A percentile compares a stretch with the other conserved stretches of the same genome.
Evolutionary conservation across 2,888 invertebrate genomes (phyloP).

Genomic region (Isoperla grammatica): DNA sequence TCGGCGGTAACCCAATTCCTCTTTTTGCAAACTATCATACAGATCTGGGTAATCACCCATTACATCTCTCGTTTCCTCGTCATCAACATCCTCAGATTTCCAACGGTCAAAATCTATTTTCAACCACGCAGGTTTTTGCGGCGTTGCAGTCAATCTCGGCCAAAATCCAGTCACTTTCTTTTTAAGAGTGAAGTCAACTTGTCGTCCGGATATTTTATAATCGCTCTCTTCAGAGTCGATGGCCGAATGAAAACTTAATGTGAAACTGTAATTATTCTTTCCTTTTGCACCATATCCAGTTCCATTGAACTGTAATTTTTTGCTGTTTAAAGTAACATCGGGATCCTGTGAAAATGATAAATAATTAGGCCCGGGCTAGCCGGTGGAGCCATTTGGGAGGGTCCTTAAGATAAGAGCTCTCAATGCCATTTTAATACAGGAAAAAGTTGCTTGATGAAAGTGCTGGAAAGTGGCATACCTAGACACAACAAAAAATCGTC

Average conservation of each 20-base stretch:
- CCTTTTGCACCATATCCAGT: conserved; percentile 77
- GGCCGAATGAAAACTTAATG: conserved; percentile 61
- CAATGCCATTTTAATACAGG: too few relatives aligned
- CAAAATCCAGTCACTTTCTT: conserved; percentile 70
- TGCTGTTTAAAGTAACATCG: conserved; percentile 58
- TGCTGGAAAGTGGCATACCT: too few relatives aligned
- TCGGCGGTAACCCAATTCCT: conserved; percentile 43
- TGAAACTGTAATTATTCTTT: conserved; percentile 67
- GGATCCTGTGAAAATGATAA: conserved; percentile 55
- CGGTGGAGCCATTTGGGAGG: too few relatives aligned
- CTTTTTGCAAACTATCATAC: conserved; percentile 36
- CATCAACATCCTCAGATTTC: conserved; percentile 65
- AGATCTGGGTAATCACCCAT: conserved; percentile 73
- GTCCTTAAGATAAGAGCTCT: too few relatives aligned
- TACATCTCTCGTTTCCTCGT: conserved; percentile 59
- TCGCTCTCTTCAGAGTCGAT: conserved; percentile 49
- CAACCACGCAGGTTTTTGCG: conserved; percentile 84
- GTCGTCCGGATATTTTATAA: conserved; percentile 63
- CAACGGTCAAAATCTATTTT: conserved; percentile 92
- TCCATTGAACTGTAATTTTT: conserved; percentile 62
- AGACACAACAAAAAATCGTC: too few relatives aligned
- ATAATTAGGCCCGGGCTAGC: too few relatives aligned
- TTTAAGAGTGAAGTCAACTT: conserved; percentile 67
- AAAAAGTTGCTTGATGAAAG: too few relatives aligned
- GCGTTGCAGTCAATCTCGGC: conserved; percentile 75